Conservation (phyloP, 2,888 invertebrate species). For the Pandemis corylana region DNA sequence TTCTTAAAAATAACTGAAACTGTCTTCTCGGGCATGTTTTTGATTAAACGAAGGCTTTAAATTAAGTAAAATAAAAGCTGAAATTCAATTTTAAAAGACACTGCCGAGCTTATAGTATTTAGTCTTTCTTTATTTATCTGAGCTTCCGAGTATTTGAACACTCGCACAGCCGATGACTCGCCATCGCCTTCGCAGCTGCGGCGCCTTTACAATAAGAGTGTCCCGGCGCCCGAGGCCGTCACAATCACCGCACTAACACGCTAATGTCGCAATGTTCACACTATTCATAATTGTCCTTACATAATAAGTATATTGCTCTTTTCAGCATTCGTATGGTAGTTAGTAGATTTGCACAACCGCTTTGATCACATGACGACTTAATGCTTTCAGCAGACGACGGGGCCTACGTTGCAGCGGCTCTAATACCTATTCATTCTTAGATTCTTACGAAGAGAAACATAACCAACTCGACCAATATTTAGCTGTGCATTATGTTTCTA, state of each 20-base stretch:
- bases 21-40: too few species aligned
- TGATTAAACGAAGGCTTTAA: neutral
- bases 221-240: slow-evolving; percentile 40
- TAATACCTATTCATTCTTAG: too few species aligned
- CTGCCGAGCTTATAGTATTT: too few species aligned
- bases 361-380: neutral
- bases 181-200: neutral
- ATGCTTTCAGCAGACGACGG: neutral
- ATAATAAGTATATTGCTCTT: slow-evolving; percentile 62
- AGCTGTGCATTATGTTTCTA: too few species aligned
- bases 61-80: too few species aligned
- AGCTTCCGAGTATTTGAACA: neutral
- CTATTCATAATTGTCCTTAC: slow-evolving; percentile 77
- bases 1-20: too few species aligned
- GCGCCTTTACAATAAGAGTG: neutral
- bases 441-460: too few species aligned
- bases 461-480: too few species aligned
- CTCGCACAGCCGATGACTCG: neutral
- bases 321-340: slow-evolving; percentile 18
- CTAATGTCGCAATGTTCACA: slow-evolving; percentile 68
- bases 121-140: too few species aligned
- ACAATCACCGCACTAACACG: slow-evolving; percentile 44
- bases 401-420: neutral
- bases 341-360: slow-evolving; percentile 28
- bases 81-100: neutral